These are phyloP conservation scores for human DNA, from an alignment of 2,113 vertebrate genomes.

Conservation along the genomic window GRCh38 chr4:160613501-160614000, in stretches of 20 bases:
- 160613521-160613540: fast-evolving
- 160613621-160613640: background rate
- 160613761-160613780: background rate
- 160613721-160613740: fast-evolving
- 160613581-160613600: background rate
- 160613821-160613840: background rate
- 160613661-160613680: background rate
- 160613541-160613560: background rate
- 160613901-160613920: background rate
- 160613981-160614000: background rate
- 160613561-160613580: background rate
- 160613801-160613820: background rate
- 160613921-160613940: background rate
- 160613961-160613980: background rate
- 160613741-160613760: fast-evolving
- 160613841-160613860: background rate
- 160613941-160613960: background rate
- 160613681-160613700: fast-evolving
- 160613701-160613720: fast-evolving
- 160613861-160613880: background rate
- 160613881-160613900: background rate
- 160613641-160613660: fast-evolving
- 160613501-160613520: fast-evolving
- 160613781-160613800: background rate
- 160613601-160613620: background rate